These are phyloP conservation scores for Diuraphis noxia DNA, from an alignment of 1,140 invertebrate genomes.

Conservation along the genomic window DNA sequence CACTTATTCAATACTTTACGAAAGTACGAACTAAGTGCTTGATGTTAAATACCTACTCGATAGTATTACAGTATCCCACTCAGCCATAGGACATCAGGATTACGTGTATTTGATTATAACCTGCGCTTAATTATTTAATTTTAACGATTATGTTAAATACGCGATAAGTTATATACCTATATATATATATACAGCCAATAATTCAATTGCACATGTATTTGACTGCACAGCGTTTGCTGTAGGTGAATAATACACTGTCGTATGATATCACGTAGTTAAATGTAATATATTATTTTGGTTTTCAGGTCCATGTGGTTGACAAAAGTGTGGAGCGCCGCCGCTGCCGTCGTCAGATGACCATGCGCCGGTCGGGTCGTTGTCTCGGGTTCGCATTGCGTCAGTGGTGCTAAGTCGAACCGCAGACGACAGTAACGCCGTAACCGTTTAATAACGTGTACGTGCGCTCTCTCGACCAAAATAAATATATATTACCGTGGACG, in stretches of 20 bases:
- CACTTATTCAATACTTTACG: background rate
- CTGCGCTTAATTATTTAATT: background rate
- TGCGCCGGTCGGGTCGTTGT: conserved; percentile 49
- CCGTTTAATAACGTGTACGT: conserved; percentile 32
- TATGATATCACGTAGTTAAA: background rate
- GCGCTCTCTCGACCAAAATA: conserved; percentile 16
- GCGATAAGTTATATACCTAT: too few relatives aligned
- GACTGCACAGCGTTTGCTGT: background rate
- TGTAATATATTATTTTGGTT: background rate
- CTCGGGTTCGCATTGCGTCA: conserved; percentile 52
- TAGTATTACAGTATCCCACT: background rate
- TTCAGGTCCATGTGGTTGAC: conserved; percentile 42
- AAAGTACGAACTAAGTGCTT: background rate
- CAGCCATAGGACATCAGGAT: background rate
- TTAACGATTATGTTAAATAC: background rate
- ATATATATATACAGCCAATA: too few relatives aligned
- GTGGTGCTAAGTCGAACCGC: conserved; percentile 44
- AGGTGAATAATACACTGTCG: background rate
- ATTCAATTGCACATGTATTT: background rate
- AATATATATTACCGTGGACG: background rate
- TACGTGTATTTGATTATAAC: background rate
- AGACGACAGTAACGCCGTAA: conserved; percentile 42
- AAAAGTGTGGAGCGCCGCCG: background rate
- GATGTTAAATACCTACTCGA: background rate
- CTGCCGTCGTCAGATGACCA: conserved; percentile 37